Base-by-base conservation (phyloP, 2,888 invertebrate genomes). In the Megamerina dolium region DNA sequence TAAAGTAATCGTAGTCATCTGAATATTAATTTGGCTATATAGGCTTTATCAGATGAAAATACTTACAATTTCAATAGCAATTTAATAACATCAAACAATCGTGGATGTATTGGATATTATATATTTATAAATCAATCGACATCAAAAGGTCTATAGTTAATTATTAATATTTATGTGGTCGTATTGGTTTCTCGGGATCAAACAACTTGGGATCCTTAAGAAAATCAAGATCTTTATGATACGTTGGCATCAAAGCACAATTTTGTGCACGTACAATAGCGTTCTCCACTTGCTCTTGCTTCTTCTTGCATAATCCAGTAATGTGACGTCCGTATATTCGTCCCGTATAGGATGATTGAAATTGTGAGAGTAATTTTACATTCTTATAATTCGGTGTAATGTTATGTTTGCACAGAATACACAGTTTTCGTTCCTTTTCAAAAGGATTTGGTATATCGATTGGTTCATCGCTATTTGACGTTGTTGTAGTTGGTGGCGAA, bases 291-390 rank as follows among this genome's bases (percentile, higher is more conserved):
- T 77, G 70, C 33, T 75, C 74, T 58, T 96, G 94, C 66, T 92
- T 90, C 6, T 73, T 66, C 62, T 80, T 78, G 64, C 97, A 99
- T 32, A 99, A 76, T 1, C 97, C 93, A 4, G 97, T 99, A 31
- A 97, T 88, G 59, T 96, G 89, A 41, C 85, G 79, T 0, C 89
- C 91, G 66, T 95, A 97, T 49, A 95, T 81, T 52, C 85, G 78
- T 1, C 97, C 97, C 0, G 97, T 96, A 64, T 87, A 92, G 0
- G 91, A 85, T 23, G 96, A 97, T 62, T 96, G 87, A 70, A 99
- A 99, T 68, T 97, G 96, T 0, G 93, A 91, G 5, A 99, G 72
- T 4, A 99, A 71, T 56, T 89, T 81, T 1, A 85, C 81, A 72
- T 99, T 99, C 72, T 95, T 96, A 63, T 90, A 95, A 68, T 91